A percentile compares a stretch with the other conserved stretches of the same genome.
Evolutionary conservation across 2,797 vertebrate species (phyloP).

Genomic region (Perodicticus potto): DNA sequence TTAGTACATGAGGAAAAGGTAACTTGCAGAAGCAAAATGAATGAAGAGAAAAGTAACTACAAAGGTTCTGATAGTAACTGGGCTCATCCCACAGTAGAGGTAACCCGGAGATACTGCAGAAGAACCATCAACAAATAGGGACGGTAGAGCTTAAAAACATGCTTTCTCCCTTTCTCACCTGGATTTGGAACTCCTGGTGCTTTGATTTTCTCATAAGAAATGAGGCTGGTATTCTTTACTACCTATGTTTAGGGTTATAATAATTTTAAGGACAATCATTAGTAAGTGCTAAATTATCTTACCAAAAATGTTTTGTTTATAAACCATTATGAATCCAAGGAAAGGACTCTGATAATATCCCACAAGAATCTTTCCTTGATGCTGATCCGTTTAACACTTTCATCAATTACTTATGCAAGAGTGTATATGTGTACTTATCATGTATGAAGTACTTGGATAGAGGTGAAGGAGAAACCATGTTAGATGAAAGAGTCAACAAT

Average conservation of each 20-base stretch:
- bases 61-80: neutral
- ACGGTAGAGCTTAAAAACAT: neutral
- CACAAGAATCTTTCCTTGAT: neutral
- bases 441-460: neutral
- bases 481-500: neutral
- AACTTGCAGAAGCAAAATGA: neutral
- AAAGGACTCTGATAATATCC: neutral
- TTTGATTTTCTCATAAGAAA: constrained; percentile 11
- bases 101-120: neutral
- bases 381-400: neutral
- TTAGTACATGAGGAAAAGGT: neutral
- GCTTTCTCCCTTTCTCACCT: neutral
- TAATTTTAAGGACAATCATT: neutral
- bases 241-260: neutral
- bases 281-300: neutral
- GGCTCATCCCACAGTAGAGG: neutral
- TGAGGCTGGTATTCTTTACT: neutral
- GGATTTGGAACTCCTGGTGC: neutral
- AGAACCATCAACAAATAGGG: neutral
- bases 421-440: neutral
- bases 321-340: neutral
- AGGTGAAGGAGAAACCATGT: neutral
- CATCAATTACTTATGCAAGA: neutral
- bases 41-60: neutral
- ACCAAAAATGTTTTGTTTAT: neutral